phyloP scores from a whole-genome alignment of 2,797 vertebrate genomes.

The Hoplostethus atlanticus region DNA sequence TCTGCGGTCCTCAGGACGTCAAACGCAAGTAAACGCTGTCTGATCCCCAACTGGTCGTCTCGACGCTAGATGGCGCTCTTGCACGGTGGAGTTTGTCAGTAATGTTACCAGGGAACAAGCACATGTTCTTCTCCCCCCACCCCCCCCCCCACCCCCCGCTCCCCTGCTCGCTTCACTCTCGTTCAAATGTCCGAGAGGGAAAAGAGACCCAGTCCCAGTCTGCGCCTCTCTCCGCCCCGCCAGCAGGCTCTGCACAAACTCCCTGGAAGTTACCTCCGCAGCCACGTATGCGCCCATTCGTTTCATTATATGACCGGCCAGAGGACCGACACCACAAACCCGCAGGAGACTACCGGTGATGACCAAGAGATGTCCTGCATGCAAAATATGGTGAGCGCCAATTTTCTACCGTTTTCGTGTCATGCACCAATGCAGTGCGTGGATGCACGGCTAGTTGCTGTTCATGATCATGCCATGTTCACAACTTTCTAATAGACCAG shows the following conservation, averaged over 20 bases:
- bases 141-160: background rate
- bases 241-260: constrained; percentile 20
- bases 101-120: constrained; percentile 4
- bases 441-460: background rate
- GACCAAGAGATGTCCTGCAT: constrained; percentile 66
- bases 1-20: too few species aligned
- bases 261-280: constrained; percentile 37
- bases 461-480: background rate
- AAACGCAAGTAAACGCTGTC: too few species aligned
- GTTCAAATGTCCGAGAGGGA: constrained; percentile 84
- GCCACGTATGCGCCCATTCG: constrained; percentile 37
- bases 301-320: constrained; percentile 24
- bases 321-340: constrained; percentile 11
- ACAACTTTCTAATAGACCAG: constrained; percentile 44
- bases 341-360: constrained; percentile 33
- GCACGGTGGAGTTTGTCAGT: background rate
- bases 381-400: constrained; percentile 71
- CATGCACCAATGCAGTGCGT: constrained; percentile 14
- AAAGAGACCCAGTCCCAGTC: constrained; percentile 46
- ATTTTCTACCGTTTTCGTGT: constrained; percentile 6
- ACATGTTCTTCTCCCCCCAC: constrained; percentile 35
- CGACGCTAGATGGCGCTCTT: constrained; percentile 56
- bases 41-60: too few species aligned
- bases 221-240: constrained; percentile 3
- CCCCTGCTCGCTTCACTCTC: constrained; percentile 4